Evolutionary conservation across 2,113 vertebrate genomes (phyloP).

Genomic region (Ivindomyrus marchei): DNA sequence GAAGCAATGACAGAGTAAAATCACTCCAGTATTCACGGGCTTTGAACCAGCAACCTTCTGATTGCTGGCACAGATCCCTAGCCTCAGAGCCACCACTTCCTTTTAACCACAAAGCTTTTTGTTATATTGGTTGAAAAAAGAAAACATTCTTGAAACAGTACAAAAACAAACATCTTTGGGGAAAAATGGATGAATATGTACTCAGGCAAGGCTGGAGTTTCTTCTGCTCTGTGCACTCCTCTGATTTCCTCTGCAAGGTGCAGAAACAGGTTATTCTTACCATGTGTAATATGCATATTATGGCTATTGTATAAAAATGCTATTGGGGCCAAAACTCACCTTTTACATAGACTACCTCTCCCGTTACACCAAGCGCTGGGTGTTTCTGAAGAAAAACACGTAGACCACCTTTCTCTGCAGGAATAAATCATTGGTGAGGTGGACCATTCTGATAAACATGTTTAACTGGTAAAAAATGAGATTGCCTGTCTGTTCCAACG

Average conservation of each 20-base stretch:
- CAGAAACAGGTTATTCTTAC: neutral
- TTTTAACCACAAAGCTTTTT: neutral
- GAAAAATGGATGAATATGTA: neutral
- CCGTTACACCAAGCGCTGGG: slow-evolving; percentile 31
- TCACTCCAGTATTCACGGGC: too few relatives aligned
- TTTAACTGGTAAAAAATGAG: neutral
- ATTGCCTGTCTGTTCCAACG: neutral
- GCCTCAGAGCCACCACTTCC: too few relatives aligned
- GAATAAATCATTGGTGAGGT: neutral
- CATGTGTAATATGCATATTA: neutral
- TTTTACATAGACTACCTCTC: neutral
- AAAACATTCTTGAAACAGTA: neutral
- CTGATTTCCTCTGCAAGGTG: neutral
- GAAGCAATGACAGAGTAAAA: too few relatives aligned
- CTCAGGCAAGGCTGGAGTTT: neutral
- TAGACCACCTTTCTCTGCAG: slow-evolving; percentile 52
- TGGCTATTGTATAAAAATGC: neutral
- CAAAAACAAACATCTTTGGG: neutral
- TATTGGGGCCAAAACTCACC: neutral
- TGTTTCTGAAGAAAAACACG: slow-evolving; percentile 47
- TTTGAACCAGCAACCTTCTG: too few relatives aligned
- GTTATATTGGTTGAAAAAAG: neutral
- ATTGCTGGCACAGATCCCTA: too few relatives aligned
- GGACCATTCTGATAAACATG: neutral
- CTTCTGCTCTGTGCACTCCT: neutral